These are phyloP conservation scores for Betta splendens DNA, from an alignment of 2,797 vertebrate genomes.

Conservation along the genomic window DNA sequence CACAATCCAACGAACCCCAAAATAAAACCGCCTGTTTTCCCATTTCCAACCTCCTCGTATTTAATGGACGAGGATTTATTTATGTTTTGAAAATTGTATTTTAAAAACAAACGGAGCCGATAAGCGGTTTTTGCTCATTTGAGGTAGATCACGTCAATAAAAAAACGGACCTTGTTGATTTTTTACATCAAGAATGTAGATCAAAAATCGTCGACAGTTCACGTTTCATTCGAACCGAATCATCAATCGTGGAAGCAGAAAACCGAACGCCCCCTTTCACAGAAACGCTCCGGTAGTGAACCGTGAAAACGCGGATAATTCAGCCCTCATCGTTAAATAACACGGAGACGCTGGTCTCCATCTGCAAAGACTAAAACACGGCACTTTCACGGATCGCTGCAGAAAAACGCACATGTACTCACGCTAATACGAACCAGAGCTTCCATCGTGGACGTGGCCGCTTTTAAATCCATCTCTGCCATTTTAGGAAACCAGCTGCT, in stretches of 20 bases:
- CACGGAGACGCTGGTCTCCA: neutral
- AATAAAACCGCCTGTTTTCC: constrained; percentile 18
- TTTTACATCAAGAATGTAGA: fast-evolving
- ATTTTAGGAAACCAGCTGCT: constrained; percentile 67
- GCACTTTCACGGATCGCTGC: neutral
- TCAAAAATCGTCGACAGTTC: too few relatives aligned
- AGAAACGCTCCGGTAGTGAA: neutral
- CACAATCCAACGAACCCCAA: constrained; percentile 34
- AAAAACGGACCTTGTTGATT: neutral
- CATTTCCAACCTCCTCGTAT: neutral
- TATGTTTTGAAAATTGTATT: neutral
- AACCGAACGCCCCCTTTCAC: constrained; percentile 3
- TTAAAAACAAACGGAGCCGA: too few relatives aligned
- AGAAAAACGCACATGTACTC: constrained; percentile 66
- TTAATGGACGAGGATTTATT: neutral
- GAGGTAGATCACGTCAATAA: neutral
- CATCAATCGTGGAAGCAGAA: neutral
- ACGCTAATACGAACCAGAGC: constrained; percentile 89
- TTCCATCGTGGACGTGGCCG: constrained; percentile 88
- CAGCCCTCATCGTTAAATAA: neutral
- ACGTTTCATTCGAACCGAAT: neutral
- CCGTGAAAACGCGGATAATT: constrained; percentile 8
- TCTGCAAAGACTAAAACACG: neutral
- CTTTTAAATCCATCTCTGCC: constrained; percentile 86
- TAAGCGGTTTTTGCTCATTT: constrained; percentile 4